These are phyloP conservation scores for Athetis lepigone DNA, from an alignment of 2,888 invertebrate genomes.

Conservation along the genomic window DNA sequence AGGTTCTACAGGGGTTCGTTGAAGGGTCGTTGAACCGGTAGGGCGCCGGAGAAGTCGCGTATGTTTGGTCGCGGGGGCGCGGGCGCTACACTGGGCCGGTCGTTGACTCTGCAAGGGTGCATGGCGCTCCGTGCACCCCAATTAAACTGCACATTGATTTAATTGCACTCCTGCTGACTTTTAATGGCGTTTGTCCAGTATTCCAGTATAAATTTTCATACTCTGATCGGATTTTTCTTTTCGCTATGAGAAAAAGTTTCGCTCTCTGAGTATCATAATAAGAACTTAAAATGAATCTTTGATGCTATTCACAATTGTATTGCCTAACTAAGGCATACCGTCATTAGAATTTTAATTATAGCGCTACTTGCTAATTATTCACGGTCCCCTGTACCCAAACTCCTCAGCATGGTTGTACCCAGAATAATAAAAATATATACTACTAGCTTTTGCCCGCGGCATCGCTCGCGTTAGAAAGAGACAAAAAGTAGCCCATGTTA, in stretches of 20 bases:
- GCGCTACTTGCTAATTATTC: neutral
- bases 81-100: constrained; percentile 81
- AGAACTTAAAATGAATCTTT: neutral
- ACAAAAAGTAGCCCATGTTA: too few relatives aligned
- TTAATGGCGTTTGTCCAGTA: too few relatives aligned
- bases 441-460: too few relatives aligned
- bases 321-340: neutral
- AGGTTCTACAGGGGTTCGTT: constrained; percentile 74
- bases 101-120: constrained; percentile 82
- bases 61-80: constrained; percentile 77
- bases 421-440: too few relatives aligned
- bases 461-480: too few relatives aligned
- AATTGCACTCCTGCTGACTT: constrained; percentile 62
- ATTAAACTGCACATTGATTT: constrained; percentile 76
- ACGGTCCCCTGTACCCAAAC: neutral
- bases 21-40: constrained; percentile 84
- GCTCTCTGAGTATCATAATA: neutral
- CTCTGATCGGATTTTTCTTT: neutral
- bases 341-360: constrained; percentile 3
- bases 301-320: neutral
- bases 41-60: constrained; percentile 81
- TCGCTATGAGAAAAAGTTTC: neutral
- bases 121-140: constrained; percentile 73
- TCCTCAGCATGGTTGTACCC: too few relatives aligned
- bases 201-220: neutral